phyloP scores from a whole-genome alignment of 2,113 vertebrate genomes.

The Piprites chloris region DNA sequence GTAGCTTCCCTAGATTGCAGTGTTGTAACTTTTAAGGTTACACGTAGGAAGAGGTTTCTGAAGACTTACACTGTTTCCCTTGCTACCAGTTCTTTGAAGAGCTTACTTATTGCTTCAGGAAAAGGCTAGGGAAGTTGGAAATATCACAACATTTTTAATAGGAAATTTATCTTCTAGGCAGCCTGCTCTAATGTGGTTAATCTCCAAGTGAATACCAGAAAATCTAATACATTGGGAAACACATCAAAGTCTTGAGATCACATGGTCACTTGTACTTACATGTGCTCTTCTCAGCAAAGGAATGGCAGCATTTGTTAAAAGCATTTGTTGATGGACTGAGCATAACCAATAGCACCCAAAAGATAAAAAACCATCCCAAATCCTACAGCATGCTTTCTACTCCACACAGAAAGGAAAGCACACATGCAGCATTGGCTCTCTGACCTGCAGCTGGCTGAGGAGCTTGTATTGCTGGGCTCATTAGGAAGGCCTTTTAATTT shows the following conservation, averaged over 20 bases:
- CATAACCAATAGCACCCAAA: neutral
- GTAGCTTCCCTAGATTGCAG: neutral
- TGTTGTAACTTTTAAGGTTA: neutral
- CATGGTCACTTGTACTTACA: neutral
- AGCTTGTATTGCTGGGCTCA: neutral
- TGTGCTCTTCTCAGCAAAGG: neutral
- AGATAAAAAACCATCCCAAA: neutral
- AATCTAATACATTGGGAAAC: neutral
- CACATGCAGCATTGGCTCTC: neutral
- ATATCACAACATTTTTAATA: neutral
- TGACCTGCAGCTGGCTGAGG: neutral
- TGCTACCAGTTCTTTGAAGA: neutral
- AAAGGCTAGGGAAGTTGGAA: neutral
- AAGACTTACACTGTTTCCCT: neutral
- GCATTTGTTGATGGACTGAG: neutral
- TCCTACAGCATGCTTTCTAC: neutral
- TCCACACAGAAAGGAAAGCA: neutral
- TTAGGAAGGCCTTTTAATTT: neutral
- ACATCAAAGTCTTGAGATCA: neutral
- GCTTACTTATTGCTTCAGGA: neutral
- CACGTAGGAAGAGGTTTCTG: neutral
- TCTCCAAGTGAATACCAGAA: neutral
- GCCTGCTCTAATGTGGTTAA: neutral
- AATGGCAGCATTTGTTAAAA: neutral
- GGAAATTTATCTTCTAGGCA: neutral